phyloP scores from a whole-genome alignment of 2,113 vertebrate genomes.

The Microcebus lehilahytsara region DNA sequence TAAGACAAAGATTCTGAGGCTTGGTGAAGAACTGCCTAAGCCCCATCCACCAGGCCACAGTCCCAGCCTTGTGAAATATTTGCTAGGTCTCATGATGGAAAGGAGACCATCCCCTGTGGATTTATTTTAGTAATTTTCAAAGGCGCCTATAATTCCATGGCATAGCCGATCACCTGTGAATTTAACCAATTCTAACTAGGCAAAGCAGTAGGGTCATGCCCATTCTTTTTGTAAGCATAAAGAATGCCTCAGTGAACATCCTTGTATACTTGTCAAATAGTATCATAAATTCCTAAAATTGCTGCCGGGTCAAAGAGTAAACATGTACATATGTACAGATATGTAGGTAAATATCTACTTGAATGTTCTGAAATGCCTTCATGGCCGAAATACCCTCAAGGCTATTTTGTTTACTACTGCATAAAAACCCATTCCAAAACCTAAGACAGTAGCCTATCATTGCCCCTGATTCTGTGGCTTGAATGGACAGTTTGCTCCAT shows the following conservation, averaged over 20 bases:
- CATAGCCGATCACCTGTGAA: background rate
- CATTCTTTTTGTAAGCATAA: background rate
- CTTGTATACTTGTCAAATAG: background rate
- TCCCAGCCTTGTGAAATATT: background rate
- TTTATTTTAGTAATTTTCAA: background rate
- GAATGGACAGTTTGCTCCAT: background rate
- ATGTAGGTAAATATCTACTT: background rate
- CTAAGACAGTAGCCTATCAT: too few species aligned
- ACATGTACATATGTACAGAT: fast-evolving
- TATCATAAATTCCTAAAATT: background rate
- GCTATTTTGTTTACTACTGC: background rate
- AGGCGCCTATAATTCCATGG: background rate
- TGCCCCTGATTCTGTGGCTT: background rate
- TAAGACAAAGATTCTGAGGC: background rate
- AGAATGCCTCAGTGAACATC: background rate
- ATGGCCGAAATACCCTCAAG: background rate
- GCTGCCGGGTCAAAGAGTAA: background rate
- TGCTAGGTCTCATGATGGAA: background rate
- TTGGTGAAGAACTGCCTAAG: background rate
- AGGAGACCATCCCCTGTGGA: background rate
- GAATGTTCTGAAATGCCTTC: background rate
- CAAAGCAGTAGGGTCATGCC: background rate
- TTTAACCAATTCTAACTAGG: background rate
- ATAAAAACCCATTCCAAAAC: background rate
- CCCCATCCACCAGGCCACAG: background rate